phyloP scores from a whole-genome alignment of 2,797 vertebrate species.

The Ceyx erithaca region DNA sequence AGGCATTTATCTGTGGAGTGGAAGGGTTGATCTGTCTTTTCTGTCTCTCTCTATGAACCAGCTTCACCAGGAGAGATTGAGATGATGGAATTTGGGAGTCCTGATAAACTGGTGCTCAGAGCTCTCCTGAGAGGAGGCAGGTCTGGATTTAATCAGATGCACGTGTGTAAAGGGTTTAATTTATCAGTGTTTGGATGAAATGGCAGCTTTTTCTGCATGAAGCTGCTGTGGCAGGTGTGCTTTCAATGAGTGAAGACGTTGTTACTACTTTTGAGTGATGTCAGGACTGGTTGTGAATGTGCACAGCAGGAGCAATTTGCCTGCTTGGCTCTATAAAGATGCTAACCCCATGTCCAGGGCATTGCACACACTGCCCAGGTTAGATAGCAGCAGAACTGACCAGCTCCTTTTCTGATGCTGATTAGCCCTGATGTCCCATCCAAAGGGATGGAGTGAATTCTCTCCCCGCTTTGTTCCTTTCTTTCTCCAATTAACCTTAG shows the following conservation, averaged over 20 bases:
- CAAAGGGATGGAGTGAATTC: no score
- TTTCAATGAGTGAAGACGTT: neutral
- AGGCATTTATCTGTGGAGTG: neutral
- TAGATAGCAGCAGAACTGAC: neutral
- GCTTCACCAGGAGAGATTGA: neutral
- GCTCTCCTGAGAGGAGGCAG: neutral
- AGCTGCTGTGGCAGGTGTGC: neutral
- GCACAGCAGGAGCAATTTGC: neutral
- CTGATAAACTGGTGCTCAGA: neutral
- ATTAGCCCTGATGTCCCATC: neutral
- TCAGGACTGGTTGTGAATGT: neutral
- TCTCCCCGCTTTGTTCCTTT: no score
- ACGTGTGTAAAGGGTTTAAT: neutral
- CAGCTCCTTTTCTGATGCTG: neutral
- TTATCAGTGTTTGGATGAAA: neutral
- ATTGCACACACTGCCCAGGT: neutral
- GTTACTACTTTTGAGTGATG: neutral
- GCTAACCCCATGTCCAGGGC: neutral
- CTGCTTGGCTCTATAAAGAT: neutral
- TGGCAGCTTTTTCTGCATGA: neutral
- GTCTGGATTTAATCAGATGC: neutral
- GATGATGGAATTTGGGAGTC: rapidly evolving
- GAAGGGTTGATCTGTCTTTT: neutral
- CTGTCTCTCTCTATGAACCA: neutral
- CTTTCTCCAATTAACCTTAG: no score